Percentiles rank a stretch among this genome's conserved stretches.
phyloP scores from a whole-genome alignment of 2,888 invertebrate genomes.

The Neria commutata region DNA sequence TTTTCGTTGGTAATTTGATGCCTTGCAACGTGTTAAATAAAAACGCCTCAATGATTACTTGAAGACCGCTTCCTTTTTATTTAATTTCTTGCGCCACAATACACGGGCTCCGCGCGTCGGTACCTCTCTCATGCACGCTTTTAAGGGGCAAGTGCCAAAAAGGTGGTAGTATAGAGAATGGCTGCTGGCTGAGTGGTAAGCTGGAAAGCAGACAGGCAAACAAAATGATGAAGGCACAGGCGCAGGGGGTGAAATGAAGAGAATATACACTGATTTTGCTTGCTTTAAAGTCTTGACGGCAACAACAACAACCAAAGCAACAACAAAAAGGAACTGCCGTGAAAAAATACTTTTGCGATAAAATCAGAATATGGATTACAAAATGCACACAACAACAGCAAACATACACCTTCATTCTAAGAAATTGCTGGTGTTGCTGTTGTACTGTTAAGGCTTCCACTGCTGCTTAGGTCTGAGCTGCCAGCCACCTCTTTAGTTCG shows the following conservation, averaged over 20 bases:
- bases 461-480: not conserved
- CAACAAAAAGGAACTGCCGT: conserved; percentile 31
- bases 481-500: not conserved
- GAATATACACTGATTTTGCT: too few species aligned
- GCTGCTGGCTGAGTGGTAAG: not conserved
- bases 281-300: too few species aligned
- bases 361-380: conserved; percentile 51
- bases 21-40: conserved; percentile 50
- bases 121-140: not conserved
- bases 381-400: conserved; percentile 24
- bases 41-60: conserved; percentile 51
- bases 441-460: not conserved
- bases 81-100: conserved; percentile 29
- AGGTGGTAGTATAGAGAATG: conserved; percentile 1
- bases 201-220: not conserved
- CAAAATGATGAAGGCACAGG: not conserved
- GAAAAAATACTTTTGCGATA: conserved; percentile 29
- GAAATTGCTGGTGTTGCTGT: conserved; percentile 3
- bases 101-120: not conserved
- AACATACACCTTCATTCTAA: conserved; percentile 16
- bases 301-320: not conserved
- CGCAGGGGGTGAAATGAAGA: not conserved
- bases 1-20: conserved; percentile 50
- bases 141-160: not conserved
- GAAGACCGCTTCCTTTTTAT: conserved; percentile 46